Percentiles rank a stretch among this genome's conserved stretches.
Evolutionary conservation across 1,140 invertebrate genomes (phyloP).

Genomic region (Papilio polytes): DNA sequence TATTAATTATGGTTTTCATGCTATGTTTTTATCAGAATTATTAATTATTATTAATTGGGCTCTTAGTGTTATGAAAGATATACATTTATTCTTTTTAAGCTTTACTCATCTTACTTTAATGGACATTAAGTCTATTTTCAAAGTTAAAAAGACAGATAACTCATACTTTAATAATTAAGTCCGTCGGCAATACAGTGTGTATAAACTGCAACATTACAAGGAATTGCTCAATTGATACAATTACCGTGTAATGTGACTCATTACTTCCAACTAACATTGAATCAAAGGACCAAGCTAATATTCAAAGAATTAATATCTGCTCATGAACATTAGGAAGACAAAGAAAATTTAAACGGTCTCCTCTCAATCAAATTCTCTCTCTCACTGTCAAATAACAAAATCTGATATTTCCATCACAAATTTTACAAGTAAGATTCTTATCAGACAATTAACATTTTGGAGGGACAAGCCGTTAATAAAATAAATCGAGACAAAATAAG

Average conservation of each 20-base stretch:
- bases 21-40: slow-evolving; percentile 6
- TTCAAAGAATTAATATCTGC: not conserved
- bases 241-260: not conserved
- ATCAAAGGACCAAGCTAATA: not conserved
- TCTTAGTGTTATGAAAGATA: no score
- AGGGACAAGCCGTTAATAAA: not conserved
- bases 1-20: not conserved
- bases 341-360: no score
- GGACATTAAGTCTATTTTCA: no score
- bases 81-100: no score
- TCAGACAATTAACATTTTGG: no score
- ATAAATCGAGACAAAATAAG: not conserved
- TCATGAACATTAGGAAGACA: not conserved
- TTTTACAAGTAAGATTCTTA: no score
- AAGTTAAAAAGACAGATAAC: no score
- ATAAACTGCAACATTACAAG: not conserved
- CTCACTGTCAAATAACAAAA: no score
- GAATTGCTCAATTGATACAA: not conserved
- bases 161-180: not conserved
- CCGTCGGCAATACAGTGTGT: not conserved
- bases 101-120: no score
- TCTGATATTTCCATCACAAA: no score
- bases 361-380: no score
- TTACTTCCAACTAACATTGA: not conserved
- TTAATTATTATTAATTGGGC: no score